Conservation (phyloP, 2,888 invertebrate genomes). For the Brachyptera putata region DNA sequence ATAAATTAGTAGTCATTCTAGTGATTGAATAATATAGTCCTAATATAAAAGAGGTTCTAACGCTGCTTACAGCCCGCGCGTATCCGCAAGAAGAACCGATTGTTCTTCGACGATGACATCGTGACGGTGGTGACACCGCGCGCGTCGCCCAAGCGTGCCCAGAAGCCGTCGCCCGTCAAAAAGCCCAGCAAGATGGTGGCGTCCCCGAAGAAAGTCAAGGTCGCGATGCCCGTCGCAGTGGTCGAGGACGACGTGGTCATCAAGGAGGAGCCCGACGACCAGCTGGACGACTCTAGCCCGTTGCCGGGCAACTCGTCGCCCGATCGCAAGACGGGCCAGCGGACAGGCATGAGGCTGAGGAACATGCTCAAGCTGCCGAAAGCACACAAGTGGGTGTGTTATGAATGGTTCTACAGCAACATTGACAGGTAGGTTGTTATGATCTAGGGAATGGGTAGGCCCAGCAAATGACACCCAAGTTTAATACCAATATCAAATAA, state of each 20-base stretch:
- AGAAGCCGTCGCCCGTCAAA: conserved; percentile 55
- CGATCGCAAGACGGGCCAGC: conserved; percentile 82
- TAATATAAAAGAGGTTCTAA: too few species aligned
- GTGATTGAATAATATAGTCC: too few species aligned
- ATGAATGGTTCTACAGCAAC: conserved; percentile 99
- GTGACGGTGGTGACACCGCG: conserved; percentile 69
- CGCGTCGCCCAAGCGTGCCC: conserved; percentile 63
- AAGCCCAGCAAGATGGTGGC: conserved; percentile 47
- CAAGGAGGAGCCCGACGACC: conserved; percentile 6
- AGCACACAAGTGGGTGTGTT: conserved; percentile 98
- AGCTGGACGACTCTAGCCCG: not conserved
- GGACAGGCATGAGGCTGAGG: conserved; percentile 80
- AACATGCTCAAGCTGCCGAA: conserved; percentile 96
- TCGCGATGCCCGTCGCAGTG: too few species aligned
- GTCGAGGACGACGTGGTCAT: not conserved
- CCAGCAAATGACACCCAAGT: too few species aligned
- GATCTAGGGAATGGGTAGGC: too few species aligned
- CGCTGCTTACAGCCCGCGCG: conserved; percentile 62
- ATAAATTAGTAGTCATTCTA: too few species aligned
- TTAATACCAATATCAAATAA: too few species aligned
- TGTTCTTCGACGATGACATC: conserved; percentile 87
- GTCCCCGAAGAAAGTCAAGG: conserved; percentile 24
- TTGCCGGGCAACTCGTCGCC: too few species aligned
- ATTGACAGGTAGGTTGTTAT: conserved; percentile 64
- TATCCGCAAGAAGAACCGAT: conserved; percentile 81